phyloP scores from a whole-genome alignment of 2,797 vertebrate genomes.

The Bucorvus abyssinicus region DNA sequence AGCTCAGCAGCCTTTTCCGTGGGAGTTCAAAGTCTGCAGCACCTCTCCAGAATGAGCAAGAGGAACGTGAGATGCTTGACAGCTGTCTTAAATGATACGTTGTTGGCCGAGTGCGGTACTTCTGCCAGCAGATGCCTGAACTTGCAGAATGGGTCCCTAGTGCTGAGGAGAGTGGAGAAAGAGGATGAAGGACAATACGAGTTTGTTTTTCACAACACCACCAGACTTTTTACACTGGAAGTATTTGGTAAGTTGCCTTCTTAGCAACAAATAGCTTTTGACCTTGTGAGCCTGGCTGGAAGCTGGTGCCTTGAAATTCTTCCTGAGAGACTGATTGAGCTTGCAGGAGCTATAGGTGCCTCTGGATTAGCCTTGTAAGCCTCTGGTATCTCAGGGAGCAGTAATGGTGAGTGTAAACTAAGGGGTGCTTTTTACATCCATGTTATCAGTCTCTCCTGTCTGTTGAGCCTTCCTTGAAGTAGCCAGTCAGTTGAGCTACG shows the following conservation, averaged over 20 bases:
- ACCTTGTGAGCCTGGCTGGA: background rate
- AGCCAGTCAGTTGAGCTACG: too few relatives aligned
- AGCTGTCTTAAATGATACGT: background rate
- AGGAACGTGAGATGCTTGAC: background rate
- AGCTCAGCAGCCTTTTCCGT: constrained; percentile 37
- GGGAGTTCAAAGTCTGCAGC: constrained; percentile 25
- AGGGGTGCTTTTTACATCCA: background rate
- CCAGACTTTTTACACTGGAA: background rate
- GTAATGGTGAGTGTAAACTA: background rate
- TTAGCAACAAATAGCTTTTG: background rate
- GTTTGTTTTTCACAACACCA: constrained; percentile 13
- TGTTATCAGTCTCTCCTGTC: background rate
- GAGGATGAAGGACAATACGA: constrained; percentile 12
- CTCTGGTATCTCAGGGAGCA: background rate
- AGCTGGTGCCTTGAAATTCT: background rate
- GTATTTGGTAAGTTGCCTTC: constrained; percentile 54
- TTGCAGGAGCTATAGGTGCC: background rate
- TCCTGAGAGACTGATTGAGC: background rate
- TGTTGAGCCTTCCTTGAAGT: background rate
- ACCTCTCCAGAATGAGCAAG: constrained; percentile 15
- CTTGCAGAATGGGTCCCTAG: constrained; percentile 28
- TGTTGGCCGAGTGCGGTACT: background rate
- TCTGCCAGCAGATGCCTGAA: background rate
- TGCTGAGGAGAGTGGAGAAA: constrained; percentile 37
- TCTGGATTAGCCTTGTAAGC: background rate